A percentile compares a stretch with the other conserved stretches of the same genome.
Conservation (phyloP, 1,140 invertebrate genomes). For the Batillaria attramentaria region DNA sequence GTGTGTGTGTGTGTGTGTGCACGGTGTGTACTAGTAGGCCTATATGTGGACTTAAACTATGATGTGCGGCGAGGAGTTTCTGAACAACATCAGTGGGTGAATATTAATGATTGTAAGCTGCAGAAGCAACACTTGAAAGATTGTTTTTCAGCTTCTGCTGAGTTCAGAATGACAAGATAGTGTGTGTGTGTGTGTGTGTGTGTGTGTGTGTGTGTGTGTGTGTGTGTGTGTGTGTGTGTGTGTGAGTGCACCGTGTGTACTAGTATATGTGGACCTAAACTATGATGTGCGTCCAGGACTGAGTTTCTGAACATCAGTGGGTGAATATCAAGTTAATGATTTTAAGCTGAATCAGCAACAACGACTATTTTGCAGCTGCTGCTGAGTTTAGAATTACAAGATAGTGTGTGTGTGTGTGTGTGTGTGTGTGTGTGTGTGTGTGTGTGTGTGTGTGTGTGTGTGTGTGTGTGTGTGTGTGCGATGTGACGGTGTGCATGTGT, state of each 20-base stretch:
- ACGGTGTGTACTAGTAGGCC: background rate
- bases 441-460: constrained; percentile 14
- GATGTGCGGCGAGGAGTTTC: background rate
- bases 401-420: background rate
- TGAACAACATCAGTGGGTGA: background rate
- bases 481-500: constrained; percentile 3
- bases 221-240: too few relatives aligned
- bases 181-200: constrained; percentile 16
- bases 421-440: constrained; percentile 16
- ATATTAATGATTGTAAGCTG: background rate
- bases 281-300: too few relatives aligned
- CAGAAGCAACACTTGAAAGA: too few relatives aligned
- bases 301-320: too few relatives aligned
- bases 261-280: background rate
- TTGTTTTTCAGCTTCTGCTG: too few relatives aligned
- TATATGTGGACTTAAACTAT: background rate
- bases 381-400: background rate
- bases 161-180: too few relatives aligned
- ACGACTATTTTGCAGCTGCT: background rate
- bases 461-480: constrained; percentile 4
- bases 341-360: background rate
- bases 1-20: background rate
- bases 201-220: constrained; percentile 16
- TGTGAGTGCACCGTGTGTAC: too few relatives aligned
- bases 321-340: background rate